Base-by-base conservation (phyloP, 2,797 vertebrate species). In the Characodon lateralis region DNA sequence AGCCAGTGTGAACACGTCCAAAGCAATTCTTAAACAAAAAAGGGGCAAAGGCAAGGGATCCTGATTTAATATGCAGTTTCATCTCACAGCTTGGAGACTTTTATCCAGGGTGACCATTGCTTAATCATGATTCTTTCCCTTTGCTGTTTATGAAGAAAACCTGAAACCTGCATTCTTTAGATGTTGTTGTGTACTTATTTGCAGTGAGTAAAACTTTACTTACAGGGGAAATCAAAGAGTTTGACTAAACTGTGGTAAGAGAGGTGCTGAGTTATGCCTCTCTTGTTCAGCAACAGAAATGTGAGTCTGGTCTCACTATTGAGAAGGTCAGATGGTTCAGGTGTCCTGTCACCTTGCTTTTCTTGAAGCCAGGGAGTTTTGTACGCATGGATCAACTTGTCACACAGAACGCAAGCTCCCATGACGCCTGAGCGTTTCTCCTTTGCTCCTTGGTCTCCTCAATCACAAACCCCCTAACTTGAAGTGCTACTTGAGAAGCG, bases 401-500 rank as follows among this genome's bases (percentile, higher is more conserved):
- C 92, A 93, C 80, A 76, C 72, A 83, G 84, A 80, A 89, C 4
- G 8, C 83, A 59, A 72, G 89, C 80, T 83, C 76, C 89, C 84
- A 85, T 68, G 79, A 79, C 86, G 79, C 87, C 83, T 73, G 61
- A 56, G 24, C 63, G 71, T 84, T 73, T 78, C 74, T 65, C 16
- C 77, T 79, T 85, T 31, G 1, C 82, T 84, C 83, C 76, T 83
- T 85, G 82, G 83, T 74, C 70, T 73, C 77, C 85, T 78, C 82
- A 88, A 85, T 86, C 88, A 77, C 85, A 78, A 22, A 51, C 73
- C 78, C 75, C 56, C 76, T 58, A 76, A 89, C 83, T 78, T 78
- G 69, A 77, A 89, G 89, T 82, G 88, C 81, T 90, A 87, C 92
- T 91, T 88, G 87, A 92, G 90, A 92, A 91, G 83, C 70, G 80